A percentile compares a stretch with the other conserved stretches of the same genome.
Evolutionary conservation across 1,140 invertebrate species (phyloP).

Genomic region (Pectinophora gossypiella): DNA sequence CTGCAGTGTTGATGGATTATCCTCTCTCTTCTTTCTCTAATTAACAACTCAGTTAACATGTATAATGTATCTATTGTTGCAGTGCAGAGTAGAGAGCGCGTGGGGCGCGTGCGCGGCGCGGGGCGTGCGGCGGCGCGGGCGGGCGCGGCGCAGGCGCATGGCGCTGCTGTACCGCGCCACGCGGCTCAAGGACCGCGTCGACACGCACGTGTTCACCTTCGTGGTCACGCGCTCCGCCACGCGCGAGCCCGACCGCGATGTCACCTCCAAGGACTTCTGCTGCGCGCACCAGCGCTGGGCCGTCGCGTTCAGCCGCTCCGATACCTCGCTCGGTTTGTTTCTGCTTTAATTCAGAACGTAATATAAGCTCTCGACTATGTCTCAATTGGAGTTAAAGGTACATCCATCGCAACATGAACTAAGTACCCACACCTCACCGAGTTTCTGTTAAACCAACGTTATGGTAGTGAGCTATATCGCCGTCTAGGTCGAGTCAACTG

Average conservation of each 20-base stretch:
- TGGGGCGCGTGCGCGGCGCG: conserved; percentile 1
- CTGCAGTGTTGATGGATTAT: no score
- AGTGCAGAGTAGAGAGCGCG: neutral
- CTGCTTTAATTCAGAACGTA: no score
- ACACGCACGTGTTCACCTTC: conserved; percentile 91
- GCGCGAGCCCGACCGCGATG: conserved; percentile 86
- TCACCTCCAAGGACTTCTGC: conserved; percentile 89
- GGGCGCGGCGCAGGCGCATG: conserved; percentile 76
- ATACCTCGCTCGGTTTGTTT: conserved; percentile 77
- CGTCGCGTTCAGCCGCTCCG: conserved; percentile 88
- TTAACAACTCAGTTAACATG: no score
- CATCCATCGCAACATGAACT: no score
- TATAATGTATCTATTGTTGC: neutral
- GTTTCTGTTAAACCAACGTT: no score
- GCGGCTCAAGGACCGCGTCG: conserved; percentile 87
- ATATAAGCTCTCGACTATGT: no score
- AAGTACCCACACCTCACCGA: no score
- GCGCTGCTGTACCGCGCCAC: conserved; percentile 90
- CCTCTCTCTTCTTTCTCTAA: no score
- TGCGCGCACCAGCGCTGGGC: conserved; percentile 92
- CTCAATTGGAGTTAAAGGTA: no score
- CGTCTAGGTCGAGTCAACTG: no score
- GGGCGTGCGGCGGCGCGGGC: conserved; percentile 29
- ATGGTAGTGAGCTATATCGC: no score
- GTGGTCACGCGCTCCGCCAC: conserved; percentile 88